Conservation (phyloP, 1,140 invertebrate genomes). For the Penaeus indicus region DNA sequence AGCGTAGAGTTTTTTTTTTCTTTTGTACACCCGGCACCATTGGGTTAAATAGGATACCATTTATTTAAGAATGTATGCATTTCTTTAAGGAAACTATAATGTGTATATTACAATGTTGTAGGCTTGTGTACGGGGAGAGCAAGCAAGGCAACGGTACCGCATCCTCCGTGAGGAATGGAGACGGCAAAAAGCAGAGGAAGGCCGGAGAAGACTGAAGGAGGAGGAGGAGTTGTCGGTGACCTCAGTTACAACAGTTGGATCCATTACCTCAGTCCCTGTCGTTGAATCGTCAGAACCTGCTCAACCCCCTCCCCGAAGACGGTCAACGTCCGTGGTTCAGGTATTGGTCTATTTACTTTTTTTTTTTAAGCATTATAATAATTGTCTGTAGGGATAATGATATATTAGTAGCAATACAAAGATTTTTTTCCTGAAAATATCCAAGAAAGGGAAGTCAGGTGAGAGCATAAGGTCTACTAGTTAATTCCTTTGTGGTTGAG, state of each 20-base stretch:
- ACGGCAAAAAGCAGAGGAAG: constrained; percentile 19
- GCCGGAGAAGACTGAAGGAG: constrained; percentile 37
- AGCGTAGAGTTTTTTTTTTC: no score
- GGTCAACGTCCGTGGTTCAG: constrained; percentile 20
- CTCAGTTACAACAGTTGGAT: constrained; percentile 25
- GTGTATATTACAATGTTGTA: neutral
- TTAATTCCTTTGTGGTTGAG: no score
- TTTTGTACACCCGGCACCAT: no score
- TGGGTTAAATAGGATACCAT: neutral
- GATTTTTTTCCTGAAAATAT: no score
- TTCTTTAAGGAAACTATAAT: neutral
- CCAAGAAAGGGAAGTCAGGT: no score
- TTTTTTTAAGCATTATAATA: no score
- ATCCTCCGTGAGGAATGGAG: constrained; percentile 46
- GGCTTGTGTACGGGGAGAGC: constrained; percentile 47
- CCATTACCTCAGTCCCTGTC: neutral
- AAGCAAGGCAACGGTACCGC: constrained; percentile 34
- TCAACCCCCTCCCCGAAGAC: constrained; percentile 48
- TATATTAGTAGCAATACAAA: no score
- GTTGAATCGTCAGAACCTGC: constrained; percentile 21
- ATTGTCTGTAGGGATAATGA: no score
- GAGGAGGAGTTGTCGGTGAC: constrained; percentile 28
- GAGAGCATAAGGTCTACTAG: no score
- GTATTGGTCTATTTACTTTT: neutral
- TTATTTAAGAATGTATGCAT: neutral